These are phyloP conservation scores for Beaufortia kweichowensis DNA, from an alignment of 2,113 vertebrate genomes.

Conservation along the genomic window DNA sequence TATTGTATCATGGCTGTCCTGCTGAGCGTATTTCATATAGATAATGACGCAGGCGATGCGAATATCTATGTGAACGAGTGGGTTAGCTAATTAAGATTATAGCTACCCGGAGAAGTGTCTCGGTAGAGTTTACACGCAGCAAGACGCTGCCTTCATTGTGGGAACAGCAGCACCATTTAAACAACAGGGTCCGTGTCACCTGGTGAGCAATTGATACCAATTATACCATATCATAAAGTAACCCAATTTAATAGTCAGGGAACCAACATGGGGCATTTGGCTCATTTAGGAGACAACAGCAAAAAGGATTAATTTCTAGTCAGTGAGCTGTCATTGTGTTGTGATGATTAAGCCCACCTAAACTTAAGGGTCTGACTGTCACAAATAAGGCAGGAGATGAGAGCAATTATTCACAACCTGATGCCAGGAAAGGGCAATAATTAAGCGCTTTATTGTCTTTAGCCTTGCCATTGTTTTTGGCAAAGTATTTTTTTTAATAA, in stretches of 20 bases:
- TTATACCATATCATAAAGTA: slow-evolving; percentile 67
- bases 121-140: slow-evolving; percentile 56
- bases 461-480: slow-evolving; percentile 7
- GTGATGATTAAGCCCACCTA: slow-evolving; percentile 25
- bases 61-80: slow-evolving; percentile 55
- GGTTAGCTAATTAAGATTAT: slow-evolving; percentile 63
- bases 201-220: slow-evolving; percentile 65
- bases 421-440: slow-evolving; percentile 28
- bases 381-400: slow-evolving; percentile 23
- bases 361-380: slow-evolving; percentile 38
- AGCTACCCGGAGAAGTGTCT: slow-evolving; percentile 48
- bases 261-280: slow-evolving; percentile 62
- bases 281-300: slow-evolving; percentile 61
- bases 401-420: slow-evolving; percentile 40
- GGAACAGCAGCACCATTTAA: slow-evolving; percentile 49
- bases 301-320: slow-evolving; percentile 76
- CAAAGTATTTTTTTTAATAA: neutral
- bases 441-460: slow-evolving; percentile 23
- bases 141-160: slow-evolving; percentile 51
- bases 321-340: slow-evolving; percentile 68
- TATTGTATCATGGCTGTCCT: slow-evolving; percentile 62
- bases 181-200: slow-evolving; percentile 62
- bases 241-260: slow-evolving; percentile 64
- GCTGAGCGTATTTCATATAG: slow-evolving; percentile 61
- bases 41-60: slow-evolving; percentile 60